phyloP scores from a whole-genome alignment of 92 coral and sea anemone genomes.

The Epizoanthus scotinus region DNA sequence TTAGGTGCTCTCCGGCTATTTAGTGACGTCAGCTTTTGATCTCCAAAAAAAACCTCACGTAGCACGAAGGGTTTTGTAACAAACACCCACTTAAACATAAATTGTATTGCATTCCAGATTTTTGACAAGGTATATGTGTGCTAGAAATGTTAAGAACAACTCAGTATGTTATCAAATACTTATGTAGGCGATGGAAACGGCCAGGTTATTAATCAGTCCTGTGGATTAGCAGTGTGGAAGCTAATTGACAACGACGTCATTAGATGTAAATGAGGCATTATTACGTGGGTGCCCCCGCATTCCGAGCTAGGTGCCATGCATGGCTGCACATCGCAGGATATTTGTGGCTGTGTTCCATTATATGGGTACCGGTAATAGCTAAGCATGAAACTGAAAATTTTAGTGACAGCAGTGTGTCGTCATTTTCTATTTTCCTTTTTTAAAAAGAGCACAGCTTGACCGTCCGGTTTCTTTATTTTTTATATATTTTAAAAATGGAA shows the following conservation, averaged over 20 bases:
- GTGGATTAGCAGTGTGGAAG: not conserved
- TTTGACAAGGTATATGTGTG: no score
- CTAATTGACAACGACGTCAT: not conserved
- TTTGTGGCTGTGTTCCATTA: not conserved
- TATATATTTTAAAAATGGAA: no score
- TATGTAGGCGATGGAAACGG: not conserved
- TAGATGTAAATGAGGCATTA: not conserved
- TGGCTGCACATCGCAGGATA: not conserved
- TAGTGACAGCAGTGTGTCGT: no score
- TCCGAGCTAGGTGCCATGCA: not conserved
- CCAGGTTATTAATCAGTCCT: conserved; percentile 1
- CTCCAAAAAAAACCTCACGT: conserved; percentile 33
- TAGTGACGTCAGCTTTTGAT: conserved; percentile 1
- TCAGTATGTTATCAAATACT: not conserved
- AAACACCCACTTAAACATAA: not conserved
- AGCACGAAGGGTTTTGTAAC: not conserved
- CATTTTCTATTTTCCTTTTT: not conserved
- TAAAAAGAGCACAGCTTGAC: no score
- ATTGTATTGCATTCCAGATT: no score
- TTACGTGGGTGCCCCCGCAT: no score
- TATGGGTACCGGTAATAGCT: not conserved
- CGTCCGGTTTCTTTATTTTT: not conserved
- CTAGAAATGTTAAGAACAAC: not conserved
- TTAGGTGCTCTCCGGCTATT: not conserved
- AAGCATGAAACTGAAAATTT: not conserved